Evolutionary conservation across 1,140 invertebrate species (phyloP).

Genomic region (Dufourea novaeangliae): DNA sequence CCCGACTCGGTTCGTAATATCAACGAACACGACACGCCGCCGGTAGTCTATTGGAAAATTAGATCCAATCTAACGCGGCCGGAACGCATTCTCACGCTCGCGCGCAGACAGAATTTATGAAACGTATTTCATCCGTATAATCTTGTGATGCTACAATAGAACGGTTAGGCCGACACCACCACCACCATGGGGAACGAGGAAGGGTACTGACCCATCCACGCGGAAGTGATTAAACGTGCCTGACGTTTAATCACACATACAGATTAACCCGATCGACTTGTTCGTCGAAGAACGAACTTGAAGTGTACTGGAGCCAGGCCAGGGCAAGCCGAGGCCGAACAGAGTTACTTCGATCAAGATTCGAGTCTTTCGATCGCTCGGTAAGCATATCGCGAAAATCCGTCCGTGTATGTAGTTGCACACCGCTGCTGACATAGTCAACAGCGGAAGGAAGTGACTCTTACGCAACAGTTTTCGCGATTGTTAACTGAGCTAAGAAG

Average conservation of each 20-base stretch:
- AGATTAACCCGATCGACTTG: conserved; percentile 68
- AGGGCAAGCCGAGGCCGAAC: neutral
- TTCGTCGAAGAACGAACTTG: conserved; percentile 54
- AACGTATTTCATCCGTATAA: conserved; percentile 55
- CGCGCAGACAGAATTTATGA: conserved; percentile 64
- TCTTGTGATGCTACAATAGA: conserved; percentile 56
- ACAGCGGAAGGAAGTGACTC: too few relatives aligned
- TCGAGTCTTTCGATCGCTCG: conserved; percentile 25
- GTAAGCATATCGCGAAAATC: too few relatives aligned
- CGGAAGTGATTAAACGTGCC: conserved; percentile 64
- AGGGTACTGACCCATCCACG: conserved; percentile 61
- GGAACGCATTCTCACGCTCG: conserved; percentile 62
- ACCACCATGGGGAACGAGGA: conserved; percentile 50
- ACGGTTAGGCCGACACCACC: conserved; percentile 11
- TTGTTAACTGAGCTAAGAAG: too few relatives aligned
- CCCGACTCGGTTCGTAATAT: conserved; percentile 7
- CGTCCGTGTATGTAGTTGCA: too few relatives aligned
- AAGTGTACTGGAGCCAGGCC: neutral
- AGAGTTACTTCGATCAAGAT: conserved; percentile 35
- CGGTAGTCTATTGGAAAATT: conserved; percentile 64
- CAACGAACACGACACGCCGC: conserved; percentile 24
- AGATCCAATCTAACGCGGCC: conserved; percentile 65
- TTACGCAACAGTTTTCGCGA: too few relatives aligned
- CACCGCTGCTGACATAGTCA: too few relatives aligned
- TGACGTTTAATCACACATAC: conserved; percentile 57